Conservation (phyloP, 2,888 invertebrate species). For the Polydesmus complanatus region DNA sequence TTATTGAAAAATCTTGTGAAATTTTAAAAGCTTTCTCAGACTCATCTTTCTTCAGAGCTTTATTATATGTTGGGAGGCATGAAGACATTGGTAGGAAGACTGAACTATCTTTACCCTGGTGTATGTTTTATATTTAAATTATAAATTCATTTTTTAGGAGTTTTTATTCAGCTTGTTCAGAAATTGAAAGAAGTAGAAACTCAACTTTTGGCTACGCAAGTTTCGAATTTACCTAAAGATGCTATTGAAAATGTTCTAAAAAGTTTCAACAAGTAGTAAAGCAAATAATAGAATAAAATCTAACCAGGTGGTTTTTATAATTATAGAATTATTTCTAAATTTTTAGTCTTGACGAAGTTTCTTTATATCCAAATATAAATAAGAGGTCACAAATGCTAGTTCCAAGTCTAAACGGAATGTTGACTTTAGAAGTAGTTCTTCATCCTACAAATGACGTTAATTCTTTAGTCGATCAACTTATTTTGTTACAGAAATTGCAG, state of each 20-base stretch:
- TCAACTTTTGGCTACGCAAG: conserved; percentile 21
- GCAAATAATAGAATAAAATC: background rate
- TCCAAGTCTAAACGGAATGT: conserved; percentile 36
- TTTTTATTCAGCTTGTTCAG: conserved; percentile 52
- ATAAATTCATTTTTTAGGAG: conserved; percentile 30
- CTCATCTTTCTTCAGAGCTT: conserved; percentile 28
- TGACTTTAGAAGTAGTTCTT: conserved; percentile 68
- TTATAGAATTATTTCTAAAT: background rate
- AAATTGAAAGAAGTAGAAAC: conserved; percentile 58
- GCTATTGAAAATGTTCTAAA: conserved; percentile 21
- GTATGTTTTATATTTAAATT: background rate
- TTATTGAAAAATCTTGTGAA: conserved; percentile 29
- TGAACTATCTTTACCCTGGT: background rate
- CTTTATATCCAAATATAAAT: background rate
- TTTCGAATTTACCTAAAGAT: conserved; percentile 20
- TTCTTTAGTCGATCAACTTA: conserved; percentile 62
- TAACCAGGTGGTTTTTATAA: background rate
- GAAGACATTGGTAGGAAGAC: conserved; percentile 42
- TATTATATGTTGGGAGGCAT: conserved; percentile 31
- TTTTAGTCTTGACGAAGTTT: conserved; percentile 14
- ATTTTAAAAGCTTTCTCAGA: conserved; percentile 28
- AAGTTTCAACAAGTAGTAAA: conserved; percentile 16
- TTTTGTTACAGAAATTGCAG: conserved; percentile 71
- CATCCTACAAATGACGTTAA: conserved; percentile 73
- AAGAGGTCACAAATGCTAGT: conserved; percentile 26